Evolutionary conservation across 2,113 vertebrate species (phyloP).

Genomic region (Phalacrocorax aristotelis): DNA sequence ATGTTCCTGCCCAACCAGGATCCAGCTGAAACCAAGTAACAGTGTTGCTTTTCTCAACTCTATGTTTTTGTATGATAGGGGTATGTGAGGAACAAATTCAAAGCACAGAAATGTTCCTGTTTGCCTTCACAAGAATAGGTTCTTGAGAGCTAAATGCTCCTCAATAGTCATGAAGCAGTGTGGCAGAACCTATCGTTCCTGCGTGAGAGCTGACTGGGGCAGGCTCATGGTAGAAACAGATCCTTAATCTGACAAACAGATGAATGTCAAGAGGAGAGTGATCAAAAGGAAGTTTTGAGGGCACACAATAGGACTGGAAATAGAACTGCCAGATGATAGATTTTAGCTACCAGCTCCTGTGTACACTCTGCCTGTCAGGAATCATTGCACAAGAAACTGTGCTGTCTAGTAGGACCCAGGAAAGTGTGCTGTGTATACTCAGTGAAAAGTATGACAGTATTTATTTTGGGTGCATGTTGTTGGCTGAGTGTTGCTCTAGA

Average conservation of each 20-base stretch:
- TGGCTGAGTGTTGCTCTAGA: background rate
- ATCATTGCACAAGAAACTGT: background rate
- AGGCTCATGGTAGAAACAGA: background rate
- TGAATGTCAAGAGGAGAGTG: background rate
- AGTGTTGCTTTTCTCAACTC: background rate
- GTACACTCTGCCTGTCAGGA: background rate
- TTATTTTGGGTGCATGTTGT: background rate
- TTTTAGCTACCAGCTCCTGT: background rate
- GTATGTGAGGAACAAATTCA: background rate
- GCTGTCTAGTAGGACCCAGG: background rate
- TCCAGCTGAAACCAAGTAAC: fast-evolving
- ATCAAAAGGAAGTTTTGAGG: background rate
- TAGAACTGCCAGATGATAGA: background rate
- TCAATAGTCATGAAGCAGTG: background rate
- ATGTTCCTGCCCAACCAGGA: background rate
- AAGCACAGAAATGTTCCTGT: background rate
- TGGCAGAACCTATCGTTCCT: background rate
- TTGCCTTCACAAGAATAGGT: background rate
- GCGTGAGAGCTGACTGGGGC: background rate
- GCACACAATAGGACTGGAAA: background rate
- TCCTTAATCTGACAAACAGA: background rate
- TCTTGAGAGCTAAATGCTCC: background rate
- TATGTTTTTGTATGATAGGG: background rate
- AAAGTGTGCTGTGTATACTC: fast-evolving
- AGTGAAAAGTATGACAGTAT: background rate